These are phyloP conservation scores for Archips crataeganus DNA, from an alignment of 2,888 invertebrate genomes.

Conservation along the genomic window DNA sequence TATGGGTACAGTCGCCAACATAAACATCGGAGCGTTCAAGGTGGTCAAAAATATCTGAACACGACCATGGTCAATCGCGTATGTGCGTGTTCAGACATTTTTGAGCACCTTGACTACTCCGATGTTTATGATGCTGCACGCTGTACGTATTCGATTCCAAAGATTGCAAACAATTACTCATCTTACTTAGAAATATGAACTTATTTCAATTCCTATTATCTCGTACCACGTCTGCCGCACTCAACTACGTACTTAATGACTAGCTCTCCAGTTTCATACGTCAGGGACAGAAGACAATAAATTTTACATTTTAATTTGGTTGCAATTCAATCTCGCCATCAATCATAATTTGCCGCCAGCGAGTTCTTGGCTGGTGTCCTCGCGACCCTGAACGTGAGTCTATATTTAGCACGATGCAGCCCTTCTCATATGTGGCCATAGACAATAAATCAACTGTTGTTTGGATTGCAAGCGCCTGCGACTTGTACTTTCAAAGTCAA, in stretches of 20 bases:
- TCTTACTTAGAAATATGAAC: not conserved
- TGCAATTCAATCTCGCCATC: conserved; percentile 69
- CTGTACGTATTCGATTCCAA: not conserved
- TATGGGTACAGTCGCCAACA: no score
- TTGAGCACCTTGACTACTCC: no score
- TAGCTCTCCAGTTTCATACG: not conserved
- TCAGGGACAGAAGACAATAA: conserved; percentile 36
- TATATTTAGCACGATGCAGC: conserved; percentile 72
- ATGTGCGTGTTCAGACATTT: no score
- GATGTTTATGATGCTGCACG: no score
- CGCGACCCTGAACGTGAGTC: conserved; percentile 71
- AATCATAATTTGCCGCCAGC: conserved; percentile 78
- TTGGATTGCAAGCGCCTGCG: conserved; percentile 53
- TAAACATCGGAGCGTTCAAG: no score
- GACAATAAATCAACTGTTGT: conserved; percentile 71
- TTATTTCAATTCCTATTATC: not conserved
- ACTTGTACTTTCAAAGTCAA: conserved; percentile 23
- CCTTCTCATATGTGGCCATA: conserved; percentile 58
- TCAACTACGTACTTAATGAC: not conserved
- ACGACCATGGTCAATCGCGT: no score
- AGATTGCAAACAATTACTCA: not conserved
- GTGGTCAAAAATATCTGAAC: no score
- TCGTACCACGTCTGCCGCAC: not conserved
- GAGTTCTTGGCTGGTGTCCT: conserved; percentile 73
- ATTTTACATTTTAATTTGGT: conserved; percentile 49